These are phyloP conservation scores for Platyrinchus mystaceus DNA, from an alignment of 2,797 vertebrate species.

Conservation along the genomic window DNA sequence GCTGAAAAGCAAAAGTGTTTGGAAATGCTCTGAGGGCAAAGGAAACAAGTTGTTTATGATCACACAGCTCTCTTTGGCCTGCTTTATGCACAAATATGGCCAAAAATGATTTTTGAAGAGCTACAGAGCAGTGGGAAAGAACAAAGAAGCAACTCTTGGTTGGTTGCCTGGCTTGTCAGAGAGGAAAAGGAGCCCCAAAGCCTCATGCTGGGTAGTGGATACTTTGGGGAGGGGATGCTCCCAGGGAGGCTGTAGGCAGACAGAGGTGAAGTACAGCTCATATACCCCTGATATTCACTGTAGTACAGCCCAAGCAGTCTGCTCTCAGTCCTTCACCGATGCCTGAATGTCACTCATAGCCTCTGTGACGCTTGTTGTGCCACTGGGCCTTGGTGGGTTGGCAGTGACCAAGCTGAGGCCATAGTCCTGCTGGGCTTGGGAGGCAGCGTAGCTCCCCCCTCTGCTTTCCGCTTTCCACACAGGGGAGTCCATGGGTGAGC, in stretches of 20 bases:
- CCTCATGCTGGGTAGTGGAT: not conserved
- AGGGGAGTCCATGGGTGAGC: rapidly evolving
- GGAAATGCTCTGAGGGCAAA: not conserved
- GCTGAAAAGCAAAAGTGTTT: not conserved
- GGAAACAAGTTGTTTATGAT: not conserved
- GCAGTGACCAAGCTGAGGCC: rapidly evolving
- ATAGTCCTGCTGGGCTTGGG: rapidly evolving
- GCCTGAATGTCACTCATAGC: not conserved
- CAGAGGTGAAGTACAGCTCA: rapidly evolving
- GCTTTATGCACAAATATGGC: constrained; percentile 24
- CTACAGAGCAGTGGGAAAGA: not conserved
- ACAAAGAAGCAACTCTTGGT: not conserved
- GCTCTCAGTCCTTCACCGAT: not conserved
- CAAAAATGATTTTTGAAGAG: not conserved
- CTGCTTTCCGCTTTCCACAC: rapidly evolving
- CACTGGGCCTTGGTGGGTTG: rapidly evolving
- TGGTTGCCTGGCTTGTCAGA: not conserved
- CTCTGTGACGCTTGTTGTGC: not conserved
- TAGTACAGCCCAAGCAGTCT: not conserved
- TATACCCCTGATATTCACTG: not conserved
- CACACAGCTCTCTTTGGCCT: not conserved
- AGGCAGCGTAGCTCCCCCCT: not conserved
- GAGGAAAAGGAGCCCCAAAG: not conserved
- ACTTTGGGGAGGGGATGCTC: not conserved
- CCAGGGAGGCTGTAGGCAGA: not conserved